Evolutionary conservation across 1,140 invertebrate genomes (phyloP), one percentile per base, ranked within the genome.

Genomic region (Globodera rostochiensis): DNA sequence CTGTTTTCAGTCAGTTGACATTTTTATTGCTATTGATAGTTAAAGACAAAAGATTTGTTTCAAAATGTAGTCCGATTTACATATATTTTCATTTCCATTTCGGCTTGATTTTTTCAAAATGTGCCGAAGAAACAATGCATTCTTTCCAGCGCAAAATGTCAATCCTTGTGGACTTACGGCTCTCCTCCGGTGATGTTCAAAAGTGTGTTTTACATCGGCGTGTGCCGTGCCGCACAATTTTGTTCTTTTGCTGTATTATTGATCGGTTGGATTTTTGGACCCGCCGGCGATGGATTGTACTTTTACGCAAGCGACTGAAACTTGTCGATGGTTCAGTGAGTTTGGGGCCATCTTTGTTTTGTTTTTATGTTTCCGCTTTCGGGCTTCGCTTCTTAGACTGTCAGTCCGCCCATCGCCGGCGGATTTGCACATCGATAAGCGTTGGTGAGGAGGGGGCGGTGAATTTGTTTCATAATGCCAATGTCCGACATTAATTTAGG

Each of bases 341-440:
- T 25, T 3, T 69, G 47, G 6, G n/a, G 74, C 67, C 25, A 19
- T 73, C 46, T 7, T 36, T 74, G 53, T 76, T 1, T 13, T 25
- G 21, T 49, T 25, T 75, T 36, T 69, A 7, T 47, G 67, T 25
- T 45, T 77, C 46, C 50, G 19, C 36, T 79, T 79, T 79, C 19
- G 77, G 77, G 71, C 64, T 3, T 79, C 57, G 46, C 25, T 79
- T n/a, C 45, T 79, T 19, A 11, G 50, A n/a, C 46, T 79, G 6
- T 49, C 15, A 0, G 15, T 50, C n/a, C 13, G 77, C 13, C 50
- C n/a, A 19, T 19, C 19, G n/a, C 19, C 45, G 15, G 19, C 45
- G 36, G 70, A 79, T 45, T 76, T 7, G 19, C 76, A 80, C 46
- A 80, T 80, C 80, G 79, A 80, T 13, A 80, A 80, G 25, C 46